Evolutionary conservation across 2,113 vertebrate species (phyloP).

Genomic region (Mesoclemmys tuberculata): DNA sequence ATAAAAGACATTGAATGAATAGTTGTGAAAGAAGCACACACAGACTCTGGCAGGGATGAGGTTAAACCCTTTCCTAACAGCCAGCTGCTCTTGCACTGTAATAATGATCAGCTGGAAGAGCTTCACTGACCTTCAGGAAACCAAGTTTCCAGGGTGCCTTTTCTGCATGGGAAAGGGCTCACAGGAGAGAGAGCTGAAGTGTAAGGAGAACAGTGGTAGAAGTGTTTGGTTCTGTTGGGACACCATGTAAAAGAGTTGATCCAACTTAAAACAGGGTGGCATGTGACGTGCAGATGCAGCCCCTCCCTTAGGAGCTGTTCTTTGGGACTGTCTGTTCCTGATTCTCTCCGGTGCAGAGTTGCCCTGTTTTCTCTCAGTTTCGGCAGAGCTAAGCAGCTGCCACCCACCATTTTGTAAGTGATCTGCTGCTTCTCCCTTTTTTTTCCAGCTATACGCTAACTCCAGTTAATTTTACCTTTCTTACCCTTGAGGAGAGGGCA

Average conservation of each 20-base stretch:
- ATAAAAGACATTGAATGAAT: too few relatives aligned
- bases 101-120: too few relatives aligned
- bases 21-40: not conserved
- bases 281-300: not conserved
- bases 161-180: too few relatives aligned
- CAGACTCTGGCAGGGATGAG: not conserved
- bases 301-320: not conserved
- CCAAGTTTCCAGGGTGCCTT: too few relatives aligned
- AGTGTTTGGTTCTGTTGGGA: not conserved
- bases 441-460: accelerated
- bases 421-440: not conserved
- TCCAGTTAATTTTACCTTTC: not conserved
- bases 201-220: not conserved
- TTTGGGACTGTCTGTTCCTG: not conserved
- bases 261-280: not conserved
- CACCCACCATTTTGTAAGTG: not conserved
- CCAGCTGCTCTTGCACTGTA: not conserved
- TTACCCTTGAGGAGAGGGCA: not conserved
- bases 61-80: not conserved
- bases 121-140: too few relatives aligned
- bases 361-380: not conserved
- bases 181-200: not conserved
- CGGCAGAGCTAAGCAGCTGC: not conserved
- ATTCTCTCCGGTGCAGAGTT: not conserved
- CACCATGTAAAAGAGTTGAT: not conserved